Evolutionary conservation across 2,888 invertebrate species (phyloP).

Genomic region (Drosophila tanythrix): DNA sequence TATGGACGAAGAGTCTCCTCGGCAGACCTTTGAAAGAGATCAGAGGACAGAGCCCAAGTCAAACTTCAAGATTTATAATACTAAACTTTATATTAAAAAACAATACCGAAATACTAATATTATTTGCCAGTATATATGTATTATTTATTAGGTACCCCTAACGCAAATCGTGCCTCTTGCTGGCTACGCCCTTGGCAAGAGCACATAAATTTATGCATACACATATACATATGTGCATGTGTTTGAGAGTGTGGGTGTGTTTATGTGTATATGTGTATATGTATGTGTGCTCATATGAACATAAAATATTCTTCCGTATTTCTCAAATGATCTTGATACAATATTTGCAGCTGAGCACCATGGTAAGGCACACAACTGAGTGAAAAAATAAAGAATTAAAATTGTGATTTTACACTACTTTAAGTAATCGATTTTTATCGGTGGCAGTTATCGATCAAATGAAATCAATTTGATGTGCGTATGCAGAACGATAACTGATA

Average conservation of each 20-base stretch:
- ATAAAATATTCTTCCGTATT: neutral
- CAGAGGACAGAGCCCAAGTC: neutral
- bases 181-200: no score
- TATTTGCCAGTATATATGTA: neutral
- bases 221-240: neutral
- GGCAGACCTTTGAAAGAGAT: no score
- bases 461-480: neutral
- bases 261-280: accelerated
- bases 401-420: neutral
- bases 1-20: no score
- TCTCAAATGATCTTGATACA: neutral
- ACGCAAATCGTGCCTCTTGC: no score
- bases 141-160: neutral
- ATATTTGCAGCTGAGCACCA: neutral
- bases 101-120: neutral
- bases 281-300: neutral
- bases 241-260: neutral
- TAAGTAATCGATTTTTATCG: neutral
- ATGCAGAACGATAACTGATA: neutral
- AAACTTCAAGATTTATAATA: neutral
- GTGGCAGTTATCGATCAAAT: neutral
- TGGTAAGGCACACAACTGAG: neutral
- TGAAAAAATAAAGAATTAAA: neutral
- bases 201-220: neutral
- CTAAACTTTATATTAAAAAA: neutral